Percentiles rank a stretch among this genome's conserved stretches.
phyloP scores from a whole-genome alignment of 2,888 invertebrate species.

The Bibio marci region DNA sequence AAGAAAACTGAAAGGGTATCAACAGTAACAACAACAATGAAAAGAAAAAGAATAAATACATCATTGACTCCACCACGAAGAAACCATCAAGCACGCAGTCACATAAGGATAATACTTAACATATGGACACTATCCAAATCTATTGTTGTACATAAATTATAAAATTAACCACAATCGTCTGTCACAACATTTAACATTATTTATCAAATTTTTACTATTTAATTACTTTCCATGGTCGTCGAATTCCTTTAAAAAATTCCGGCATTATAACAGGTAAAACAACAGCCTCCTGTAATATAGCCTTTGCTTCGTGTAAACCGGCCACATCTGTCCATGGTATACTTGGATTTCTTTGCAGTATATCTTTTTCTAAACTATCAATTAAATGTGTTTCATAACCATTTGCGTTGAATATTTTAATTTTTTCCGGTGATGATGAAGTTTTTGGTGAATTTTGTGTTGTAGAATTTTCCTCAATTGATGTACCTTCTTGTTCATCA shows the following conservation, averaged over 20 bases:
- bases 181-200: too few relatives aligned
- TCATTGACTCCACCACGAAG: too few relatives aligned
- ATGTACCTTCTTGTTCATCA: constrained; percentile 29
- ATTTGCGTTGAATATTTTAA: constrained; percentile 40
- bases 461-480: constrained; percentile 27
- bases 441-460: constrained; percentile 23
- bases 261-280: constrained; percentile 76
- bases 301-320: constrained; percentile 55
- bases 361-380: constrained; percentile 70
- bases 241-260: constrained; percentile 73
- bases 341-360: constrained; percentile 62
- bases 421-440: constrained; percentile 18
- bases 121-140: too few relatives aligned
- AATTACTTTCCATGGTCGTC: constrained; percentile 67
- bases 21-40: too few relatives aligned
- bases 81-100: too few relatives aligned
- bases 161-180: too few relatives aligned
- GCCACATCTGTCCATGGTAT: constrained; percentile 69
- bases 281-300: constrained; percentile 69
- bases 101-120: too few relatives aligned
- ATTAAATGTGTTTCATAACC: constrained; percentile 63
- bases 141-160: too few relatives aligned
- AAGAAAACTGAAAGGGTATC: too few relatives aligned
- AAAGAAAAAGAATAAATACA: too few relatives aligned
- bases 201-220: too few relatives aligned